Percentiles rank a stretch among this genome's conserved stretches.
Evolutionary conservation across 2,888 invertebrate species (phyloP).

Genomic region (Philonicus albiceps): DNA sequence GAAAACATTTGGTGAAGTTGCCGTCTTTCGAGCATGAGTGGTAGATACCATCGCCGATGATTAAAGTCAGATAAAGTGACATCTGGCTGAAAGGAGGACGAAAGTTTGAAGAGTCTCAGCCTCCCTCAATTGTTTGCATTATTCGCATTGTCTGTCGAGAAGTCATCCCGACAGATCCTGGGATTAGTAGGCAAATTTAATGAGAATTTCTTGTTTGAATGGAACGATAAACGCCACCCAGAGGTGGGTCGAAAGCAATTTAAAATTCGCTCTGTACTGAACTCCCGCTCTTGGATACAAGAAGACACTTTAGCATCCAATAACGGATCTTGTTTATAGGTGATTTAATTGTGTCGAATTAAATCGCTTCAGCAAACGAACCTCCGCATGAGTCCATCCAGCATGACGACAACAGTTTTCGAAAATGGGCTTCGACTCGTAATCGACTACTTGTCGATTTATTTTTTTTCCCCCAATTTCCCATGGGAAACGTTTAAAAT

Average conservation of each 20-base stretch:
- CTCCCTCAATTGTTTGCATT: background rate
- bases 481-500: background rate
- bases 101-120: background rate
- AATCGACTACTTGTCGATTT: background rate
- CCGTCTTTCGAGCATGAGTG: background rate
- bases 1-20: background rate
- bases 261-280: background rate
- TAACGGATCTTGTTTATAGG: background rate
- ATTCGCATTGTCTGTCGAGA: background rate
- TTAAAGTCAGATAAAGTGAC: slow-evolving; percentile 5
- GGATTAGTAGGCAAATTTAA: background rate
- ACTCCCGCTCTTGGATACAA: background rate
- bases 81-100: background rate
- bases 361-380: background rate
- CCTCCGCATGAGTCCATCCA: background rate
- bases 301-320: background rate
- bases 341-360: background rate
- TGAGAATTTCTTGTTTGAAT: background rate
- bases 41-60: background rate
- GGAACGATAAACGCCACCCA: background rate
- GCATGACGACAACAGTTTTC: background rate
- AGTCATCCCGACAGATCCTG: background rate
- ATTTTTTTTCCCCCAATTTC: background rate
- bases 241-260: background rate
- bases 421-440: background rate